Conservation (phyloP, 2,888 invertebrate species). For the Elegia similella region DNA sequence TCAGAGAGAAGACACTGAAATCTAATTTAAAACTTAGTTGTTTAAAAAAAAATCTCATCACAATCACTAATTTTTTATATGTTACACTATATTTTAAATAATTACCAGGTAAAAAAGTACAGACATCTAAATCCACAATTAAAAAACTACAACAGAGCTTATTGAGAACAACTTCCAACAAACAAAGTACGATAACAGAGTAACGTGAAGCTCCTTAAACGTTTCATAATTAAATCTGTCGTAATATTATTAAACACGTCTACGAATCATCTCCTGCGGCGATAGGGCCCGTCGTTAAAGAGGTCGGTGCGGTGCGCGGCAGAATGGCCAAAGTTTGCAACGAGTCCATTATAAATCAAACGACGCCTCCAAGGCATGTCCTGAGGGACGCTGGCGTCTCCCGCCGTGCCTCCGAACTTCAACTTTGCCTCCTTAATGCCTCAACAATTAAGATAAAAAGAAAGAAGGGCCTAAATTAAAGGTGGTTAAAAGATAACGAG, state of each 20-base stretch:
- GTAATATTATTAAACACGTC: constrained; percentile 81
- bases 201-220: constrained; percentile 71
- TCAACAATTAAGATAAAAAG: constrained; percentile 82
- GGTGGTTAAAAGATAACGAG: constrained; percentile 80
- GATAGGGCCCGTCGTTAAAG: constrained; percentile 77
- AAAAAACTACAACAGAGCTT: background rate
- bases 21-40: too few relatives aligned
- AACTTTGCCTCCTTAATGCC: constrained; percentile 78
- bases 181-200: constrained; percentile 62
- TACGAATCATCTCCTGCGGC: constrained; percentile 80
- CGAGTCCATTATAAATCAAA: constrained; percentile 82
- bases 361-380: constrained; percentile 79
- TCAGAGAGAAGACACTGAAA: too few relatives aligned
- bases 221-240: constrained; percentile 80
- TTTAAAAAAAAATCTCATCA: too few relatives aligned
- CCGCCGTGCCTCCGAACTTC: constrained; percentile 69
- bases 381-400: constrained; percentile 75
- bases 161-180: constrained; percentile 46
- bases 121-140: constrained; percentile 8
- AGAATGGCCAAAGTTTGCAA: constrained; percentile 80
- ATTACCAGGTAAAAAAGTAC: background rate
- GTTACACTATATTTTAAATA: too few relatives aligned
- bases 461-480: constrained; percentile 79
- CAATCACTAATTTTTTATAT: too few relatives aligned
- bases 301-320: constrained; percentile 70